Evolutionary conservation across 2,113 vertebrate genomes (phyloP).

Genomic region (Orycteropus afer): DNA sequence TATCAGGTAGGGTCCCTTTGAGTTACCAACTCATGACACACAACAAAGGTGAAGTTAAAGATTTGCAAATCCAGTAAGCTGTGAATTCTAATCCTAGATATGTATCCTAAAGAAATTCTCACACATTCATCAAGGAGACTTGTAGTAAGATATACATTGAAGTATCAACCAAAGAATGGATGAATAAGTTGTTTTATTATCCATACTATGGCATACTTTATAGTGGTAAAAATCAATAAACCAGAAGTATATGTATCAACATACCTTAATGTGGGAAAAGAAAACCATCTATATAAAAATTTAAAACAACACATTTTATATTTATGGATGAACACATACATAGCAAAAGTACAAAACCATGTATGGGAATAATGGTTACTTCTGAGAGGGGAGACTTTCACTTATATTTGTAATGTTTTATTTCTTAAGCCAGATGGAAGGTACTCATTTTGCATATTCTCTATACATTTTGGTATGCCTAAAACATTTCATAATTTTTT

Average conservation of each 20-base stretch:
- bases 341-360: background rate
- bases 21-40: background rate
- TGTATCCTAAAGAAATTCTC: slow-evolving; percentile 19
- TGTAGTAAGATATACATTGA: background rate
- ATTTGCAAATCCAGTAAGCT: background rate
- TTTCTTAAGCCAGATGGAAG: too few species aligned
- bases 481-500: background rate
- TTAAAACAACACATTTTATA: background rate
- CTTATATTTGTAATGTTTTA: background rate
- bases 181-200: background rate
- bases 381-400: background rate
- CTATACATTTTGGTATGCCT: background rate
- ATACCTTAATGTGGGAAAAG: slow-evolving; percentile 25
- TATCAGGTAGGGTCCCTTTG: background rate
- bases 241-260: background rate
- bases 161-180: slow-evolving; percentile 1
- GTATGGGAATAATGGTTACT: background rate
- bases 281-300: slow-evolving; percentile 5
- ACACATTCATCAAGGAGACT: slow-evolving; percentile 17
- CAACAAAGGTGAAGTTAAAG: background rate
- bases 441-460: background rate
- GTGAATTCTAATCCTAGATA: background rate
- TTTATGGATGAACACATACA: background rate
- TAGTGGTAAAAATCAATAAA: background rate
- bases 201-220: background rate